A percentile compares a stretch with the other conserved stretches of the same genome.
Evolutionary conservation across 1,140 invertebrate species (phyloP).

Genomic region (Drosophila triauraria): DNA sequence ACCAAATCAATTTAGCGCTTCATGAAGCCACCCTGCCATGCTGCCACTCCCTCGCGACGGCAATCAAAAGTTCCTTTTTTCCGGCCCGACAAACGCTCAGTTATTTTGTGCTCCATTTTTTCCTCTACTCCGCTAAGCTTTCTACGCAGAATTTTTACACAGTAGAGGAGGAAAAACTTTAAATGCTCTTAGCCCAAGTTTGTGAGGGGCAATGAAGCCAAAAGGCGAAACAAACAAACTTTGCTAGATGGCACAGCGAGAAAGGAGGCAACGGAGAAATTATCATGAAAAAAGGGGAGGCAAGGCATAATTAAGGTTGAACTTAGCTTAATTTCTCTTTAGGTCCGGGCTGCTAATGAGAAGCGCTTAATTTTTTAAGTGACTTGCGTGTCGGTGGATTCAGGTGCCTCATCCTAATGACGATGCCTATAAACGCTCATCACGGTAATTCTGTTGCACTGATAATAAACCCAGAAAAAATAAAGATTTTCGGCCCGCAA

Average conservation of each 20-base stretch:
- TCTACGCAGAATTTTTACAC: constrained; percentile 52
- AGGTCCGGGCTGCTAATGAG: constrained; percentile 64
- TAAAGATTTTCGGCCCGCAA: neutral
- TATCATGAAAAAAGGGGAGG: constrained; percentile 15
- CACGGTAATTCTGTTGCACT: constrained; percentile 27
- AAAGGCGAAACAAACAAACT: constrained; percentile 67
- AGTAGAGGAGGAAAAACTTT: constrained; percentile 61
- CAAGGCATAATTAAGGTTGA: constrained; percentile 75
- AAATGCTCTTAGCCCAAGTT: constrained; percentile 60
- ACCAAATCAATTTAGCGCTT: constrained; percentile 78
- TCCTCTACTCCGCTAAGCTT: constrained; percentile 35
- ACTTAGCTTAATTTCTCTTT: constrained; percentile 69
- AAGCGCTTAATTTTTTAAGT: constrained; percentile 78
- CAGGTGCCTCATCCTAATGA: constrained; percentile 44
- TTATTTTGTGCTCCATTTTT: constrained; percentile 43
- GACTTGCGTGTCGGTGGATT: constrained; percentile 60
- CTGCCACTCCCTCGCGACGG: constrained; percentile 7
- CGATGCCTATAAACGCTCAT: constrained; percentile 34
- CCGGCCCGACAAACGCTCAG: constrained; percentile 48
- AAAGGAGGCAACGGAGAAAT: constrained; percentile 38
- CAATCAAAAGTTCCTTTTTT: constrained; percentile 45
- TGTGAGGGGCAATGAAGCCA: constrained; percentile 44
- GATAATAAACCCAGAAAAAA: constrained; percentile 12
- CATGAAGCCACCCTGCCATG: constrained; percentile 53
- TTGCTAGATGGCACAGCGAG: constrained; percentile 38